phyloP scores from a whole-genome alignment of 1,140 invertebrate species.

The Zaprionus tsacasi region DNA sequence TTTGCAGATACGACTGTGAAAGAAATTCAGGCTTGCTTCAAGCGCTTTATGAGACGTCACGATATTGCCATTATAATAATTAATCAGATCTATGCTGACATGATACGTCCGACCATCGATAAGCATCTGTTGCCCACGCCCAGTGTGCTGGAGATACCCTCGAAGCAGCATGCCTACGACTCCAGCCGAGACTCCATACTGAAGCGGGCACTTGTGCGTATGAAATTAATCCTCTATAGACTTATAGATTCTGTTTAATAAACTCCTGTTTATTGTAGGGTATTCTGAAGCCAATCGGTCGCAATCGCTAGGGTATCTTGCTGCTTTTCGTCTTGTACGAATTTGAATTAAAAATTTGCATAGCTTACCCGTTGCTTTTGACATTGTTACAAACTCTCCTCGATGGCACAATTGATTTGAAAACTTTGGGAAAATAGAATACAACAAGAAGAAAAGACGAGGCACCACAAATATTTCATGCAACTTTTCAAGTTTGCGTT shows the following conservation, averaged over 20 bases:
- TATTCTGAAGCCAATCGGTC: constrained; percentile 42
- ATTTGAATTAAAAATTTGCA: constrained; percentile 53
- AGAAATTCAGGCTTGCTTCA: constrained; percentile 99
- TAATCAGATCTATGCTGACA: constrained; percentile 99
- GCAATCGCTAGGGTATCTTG: constrained; percentile 24
- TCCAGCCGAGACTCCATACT: constrained; percentile 98
- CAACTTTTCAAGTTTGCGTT: constrained; percentile 76
- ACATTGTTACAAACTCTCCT: constrained; percentile 50
- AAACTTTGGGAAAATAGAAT: constrained; percentile 40
- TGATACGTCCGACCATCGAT: constrained; percentile 98
- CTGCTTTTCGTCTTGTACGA: constrained; percentile 3
- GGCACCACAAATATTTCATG: constrained; percentile 48
- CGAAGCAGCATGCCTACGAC: constrained; percentile 99
- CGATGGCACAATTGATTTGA: constrained; percentile 54
- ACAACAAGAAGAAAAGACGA: constrained; percentile 11
- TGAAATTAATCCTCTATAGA: background rate
- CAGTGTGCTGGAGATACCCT: constrained; percentile 99
- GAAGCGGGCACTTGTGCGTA: constrained; percentile 93
- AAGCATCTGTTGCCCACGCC: constrained; percentile 95
- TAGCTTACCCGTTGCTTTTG: constrained; percentile 37
- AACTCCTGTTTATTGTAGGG: constrained; percentile 19
- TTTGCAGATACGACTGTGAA: constrained; percentile 94
- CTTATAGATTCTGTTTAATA: background rate
- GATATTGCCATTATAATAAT: constrained; percentile 99
- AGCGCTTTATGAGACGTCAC: constrained; percentile 95